These are phyloP conservation scores for Rhingia campestris DNA, from an alignment of 2,888 invertebrate species.

Conservation along the genomic window DNA sequence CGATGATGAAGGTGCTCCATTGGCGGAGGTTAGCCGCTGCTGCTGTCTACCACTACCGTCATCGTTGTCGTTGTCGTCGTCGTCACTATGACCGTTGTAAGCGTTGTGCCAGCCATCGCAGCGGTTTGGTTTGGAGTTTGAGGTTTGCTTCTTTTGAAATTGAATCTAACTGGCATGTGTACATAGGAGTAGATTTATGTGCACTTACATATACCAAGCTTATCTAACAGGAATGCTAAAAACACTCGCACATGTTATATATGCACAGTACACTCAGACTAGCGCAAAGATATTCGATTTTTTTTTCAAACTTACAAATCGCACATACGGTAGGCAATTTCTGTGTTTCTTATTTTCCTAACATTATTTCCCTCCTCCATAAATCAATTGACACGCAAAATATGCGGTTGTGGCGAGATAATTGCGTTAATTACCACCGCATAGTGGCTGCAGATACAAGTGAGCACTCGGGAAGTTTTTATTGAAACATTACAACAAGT, in stretches of 20 bases:
- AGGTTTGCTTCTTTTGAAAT: constrained; percentile 73
- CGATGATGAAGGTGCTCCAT: constrained; percentile 71
- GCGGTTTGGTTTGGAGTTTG: constrained; percentile 70
- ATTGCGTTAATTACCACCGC: constrained; percentile 64
- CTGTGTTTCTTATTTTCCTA: background rate
- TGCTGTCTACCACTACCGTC: constrained; percentile 18
- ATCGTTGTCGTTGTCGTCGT: constrained; percentile 2
- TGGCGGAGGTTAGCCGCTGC: constrained; percentile 64
- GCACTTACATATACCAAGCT: constrained; percentile 27
- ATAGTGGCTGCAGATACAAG: constrained; percentile 7
- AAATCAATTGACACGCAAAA: constrained; percentile 73
- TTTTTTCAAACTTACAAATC: constrained; percentile 15
- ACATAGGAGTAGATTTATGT: constrained; percentile 64
- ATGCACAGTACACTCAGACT: constrained; percentile 22
- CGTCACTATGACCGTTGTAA: constrained; percentile 16
- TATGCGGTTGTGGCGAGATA: constrained; percentile 65
- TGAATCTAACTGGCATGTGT: constrained; percentile 73
- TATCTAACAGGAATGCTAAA: constrained; percentile 68
- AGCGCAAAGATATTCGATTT: constrained; percentile 56
- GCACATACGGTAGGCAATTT: constrained; percentile 35
- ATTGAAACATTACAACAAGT: constrained; percentile 11
- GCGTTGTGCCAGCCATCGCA: constrained; percentile 65
- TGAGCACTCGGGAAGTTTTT: constrained; percentile 38
- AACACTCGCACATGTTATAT: constrained; percentile 12
- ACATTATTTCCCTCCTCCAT: constrained; percentile 49